Evolutionary conservation across 2,888 invertebrate genomes (phyloP).

Genomic region (Tortrix viridana): DNA sequence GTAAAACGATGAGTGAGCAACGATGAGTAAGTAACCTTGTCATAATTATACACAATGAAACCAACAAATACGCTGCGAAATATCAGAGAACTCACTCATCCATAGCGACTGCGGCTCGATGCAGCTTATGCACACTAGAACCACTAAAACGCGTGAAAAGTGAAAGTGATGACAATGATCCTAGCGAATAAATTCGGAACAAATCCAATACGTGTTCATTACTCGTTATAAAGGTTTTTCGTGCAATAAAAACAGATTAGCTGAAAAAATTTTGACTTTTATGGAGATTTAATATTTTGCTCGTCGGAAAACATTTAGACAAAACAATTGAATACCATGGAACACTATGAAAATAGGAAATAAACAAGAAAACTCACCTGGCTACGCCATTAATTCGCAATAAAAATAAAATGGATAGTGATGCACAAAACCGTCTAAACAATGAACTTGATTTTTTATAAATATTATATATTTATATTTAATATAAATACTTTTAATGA

Average conservation of each 20-base stretch:
- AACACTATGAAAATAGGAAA: conserved; percentile 79
- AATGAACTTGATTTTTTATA: neutral
- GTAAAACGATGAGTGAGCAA: conserved; percentile 37
- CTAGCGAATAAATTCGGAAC: conserved; percentile 82
- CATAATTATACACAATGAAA: conserved; percentile 66
- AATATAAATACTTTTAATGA: too few species aligned
- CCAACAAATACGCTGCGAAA: conserved; percentile 57
- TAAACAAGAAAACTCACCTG: conserved; percentile 84
- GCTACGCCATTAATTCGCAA: conserved; percentile 85
- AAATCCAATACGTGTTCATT: conserved; percentile 84
- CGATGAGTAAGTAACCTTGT: conserved; percentile 75
- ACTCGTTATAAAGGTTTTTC: conserved; percentile 77
- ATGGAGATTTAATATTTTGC: conserved; percentile 76
- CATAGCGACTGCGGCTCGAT: conserved; percentile 74
- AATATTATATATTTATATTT: too few species aligned
- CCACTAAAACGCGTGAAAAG: conserved; percentile 78
- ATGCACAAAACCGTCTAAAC: conserved; percentile 15
- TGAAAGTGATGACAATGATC: conserved; percentile 84
- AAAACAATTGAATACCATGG: conserved; percentile 82
- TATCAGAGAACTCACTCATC: conserved; percentile 80
- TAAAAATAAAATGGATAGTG: conserved; percentile 73
- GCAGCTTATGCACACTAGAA: conserved; percentile 65
- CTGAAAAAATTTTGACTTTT: conserved; percentile 81
- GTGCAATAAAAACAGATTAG: conserved; percentile 74
- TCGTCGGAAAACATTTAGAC: conserved; percentile 79